phyloP scores from a whole-genome alignment of 2,797 vertebrate species.

The Orestias chungarensis region DNA sequence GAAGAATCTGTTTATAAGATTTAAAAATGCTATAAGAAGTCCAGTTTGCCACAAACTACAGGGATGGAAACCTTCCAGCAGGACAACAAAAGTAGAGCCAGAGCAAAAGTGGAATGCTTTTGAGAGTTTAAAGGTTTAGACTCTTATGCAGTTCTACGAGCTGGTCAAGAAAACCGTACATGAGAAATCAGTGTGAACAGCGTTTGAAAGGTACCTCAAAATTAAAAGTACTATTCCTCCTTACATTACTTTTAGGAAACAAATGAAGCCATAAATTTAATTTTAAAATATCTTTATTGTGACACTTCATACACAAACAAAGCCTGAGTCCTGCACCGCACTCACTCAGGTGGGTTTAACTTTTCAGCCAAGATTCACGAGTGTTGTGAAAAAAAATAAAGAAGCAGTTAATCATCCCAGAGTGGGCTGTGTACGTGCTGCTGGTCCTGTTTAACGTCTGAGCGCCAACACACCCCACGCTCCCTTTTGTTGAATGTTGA shows the following conservation, averaged over 20 bases:
- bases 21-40: not conserved
- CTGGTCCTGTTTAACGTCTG: constrained; percentile 6
- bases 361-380: constrained; percentile 56
- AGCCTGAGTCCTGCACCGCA: constrained; percentile 39
- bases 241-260: constrained; percentile 7
- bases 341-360: constrained; percentile 34
- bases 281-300: constrained; percentile 69
- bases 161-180: not conserved
- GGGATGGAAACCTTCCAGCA: not conserved
- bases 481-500: constrained; percentile 65
- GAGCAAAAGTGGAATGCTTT: not conserved
- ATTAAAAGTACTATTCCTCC: not conserved
- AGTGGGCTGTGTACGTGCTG: constrained; percentile 19
- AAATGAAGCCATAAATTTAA: constrained; percentile 38
- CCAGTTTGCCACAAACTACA: not conserved
- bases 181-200: not conserved
- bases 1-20: not conserved
- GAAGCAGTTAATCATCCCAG: constrained; percentile 34
- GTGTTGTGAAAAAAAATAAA: constrained; percentile 22
- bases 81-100: not conserved
- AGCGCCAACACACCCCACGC: constrained; percentile 49
- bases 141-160: not conserved
- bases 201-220: not conserved
- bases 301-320: constrained; percentile 45
- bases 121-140: not conserved